Conservation (phyloP, 1,140 invertebrate species). For the Bemisia tabaci region DNA sequence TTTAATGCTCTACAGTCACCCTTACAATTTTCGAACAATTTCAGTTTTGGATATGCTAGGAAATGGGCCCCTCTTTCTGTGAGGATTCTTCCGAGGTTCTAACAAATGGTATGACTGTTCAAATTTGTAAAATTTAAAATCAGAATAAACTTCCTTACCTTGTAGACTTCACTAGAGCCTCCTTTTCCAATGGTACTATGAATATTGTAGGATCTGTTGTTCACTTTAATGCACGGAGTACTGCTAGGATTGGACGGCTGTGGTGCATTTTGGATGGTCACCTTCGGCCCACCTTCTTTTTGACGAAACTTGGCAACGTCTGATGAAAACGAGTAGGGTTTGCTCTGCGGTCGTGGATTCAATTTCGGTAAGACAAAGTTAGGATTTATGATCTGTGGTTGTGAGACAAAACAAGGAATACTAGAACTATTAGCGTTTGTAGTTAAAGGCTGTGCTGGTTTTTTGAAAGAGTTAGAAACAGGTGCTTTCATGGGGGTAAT, state of each 20-base stretch:
- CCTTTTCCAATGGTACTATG: constrained; percentile 22
- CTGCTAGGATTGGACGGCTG: not conserved
- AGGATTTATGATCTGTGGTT: not conserved
- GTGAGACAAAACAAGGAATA: not conserved
- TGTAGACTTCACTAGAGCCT: constrained; percentile 24
- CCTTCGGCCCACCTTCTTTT: not conserved
- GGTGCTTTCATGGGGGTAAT: not conserved
- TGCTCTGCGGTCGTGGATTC: not conserved
- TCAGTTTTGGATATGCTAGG: not conserved
- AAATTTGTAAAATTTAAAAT: not conserved
- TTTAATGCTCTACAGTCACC: not conserved
- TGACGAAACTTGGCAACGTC: not conserved
- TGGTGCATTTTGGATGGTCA: not conserved
- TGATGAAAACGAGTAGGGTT: not conserved
- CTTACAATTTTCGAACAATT: not conserved
- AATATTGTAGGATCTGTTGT: constrained; percentile 20
- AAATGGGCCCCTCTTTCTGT: not conserved
- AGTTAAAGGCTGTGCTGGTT: not conserved
- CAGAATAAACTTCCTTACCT: no score
- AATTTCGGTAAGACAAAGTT: not conserved
- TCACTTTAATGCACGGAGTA: constrained; percentile 12
- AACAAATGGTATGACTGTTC: not conserved
- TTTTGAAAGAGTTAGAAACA: not conserved
- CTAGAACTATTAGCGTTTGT: not conserved
- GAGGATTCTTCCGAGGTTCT: no score